These are phyloP conservation scores for Sympetrum striolatum DNA, from an alignment of 2,888 invertebrate genomes.

Conservation along the genomic window DNA sequence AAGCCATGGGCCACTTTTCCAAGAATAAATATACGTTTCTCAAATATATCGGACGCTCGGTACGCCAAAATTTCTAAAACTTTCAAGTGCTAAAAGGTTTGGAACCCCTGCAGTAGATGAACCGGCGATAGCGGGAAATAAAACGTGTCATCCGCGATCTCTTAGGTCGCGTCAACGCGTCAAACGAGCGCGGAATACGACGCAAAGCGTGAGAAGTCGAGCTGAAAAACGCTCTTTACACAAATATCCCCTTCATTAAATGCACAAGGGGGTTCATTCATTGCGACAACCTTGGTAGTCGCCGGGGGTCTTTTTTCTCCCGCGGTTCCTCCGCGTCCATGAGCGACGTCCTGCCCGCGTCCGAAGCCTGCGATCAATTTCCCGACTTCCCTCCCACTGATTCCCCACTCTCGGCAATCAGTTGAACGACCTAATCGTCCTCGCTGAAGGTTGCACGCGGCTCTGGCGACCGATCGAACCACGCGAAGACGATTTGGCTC, in stretches of 20 bases:
- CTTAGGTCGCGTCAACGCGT: neutral
- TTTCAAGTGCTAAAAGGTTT: too few species aligned
- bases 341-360: neutral
- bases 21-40: too few species aligned
- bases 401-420: neutral
- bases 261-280: neutral
- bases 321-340: neutral
- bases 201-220: neutral
- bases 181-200: neutral
- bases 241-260: neutral
- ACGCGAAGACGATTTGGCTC: neutral
- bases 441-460: neutral
- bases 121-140: neutral
- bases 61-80: too few species aligned
- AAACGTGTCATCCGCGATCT: neutral
- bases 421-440: conserved; percentile 15
- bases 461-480: neutral
- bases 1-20: too few species aligned
- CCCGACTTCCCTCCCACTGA: neutral
- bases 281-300: neutral
- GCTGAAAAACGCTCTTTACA: neutral
- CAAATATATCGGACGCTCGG: too few species aligned
- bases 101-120: neutral
- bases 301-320: neutral
- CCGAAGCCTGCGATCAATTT: neutral